A percentile compares a stretch with the other conserved stretches of the same genome.
These are phyloP conservation scores for Gallinago media DNA, from an alignment of 2,113 vertebrate genomes.

Conservation along the genomic window DNA sequence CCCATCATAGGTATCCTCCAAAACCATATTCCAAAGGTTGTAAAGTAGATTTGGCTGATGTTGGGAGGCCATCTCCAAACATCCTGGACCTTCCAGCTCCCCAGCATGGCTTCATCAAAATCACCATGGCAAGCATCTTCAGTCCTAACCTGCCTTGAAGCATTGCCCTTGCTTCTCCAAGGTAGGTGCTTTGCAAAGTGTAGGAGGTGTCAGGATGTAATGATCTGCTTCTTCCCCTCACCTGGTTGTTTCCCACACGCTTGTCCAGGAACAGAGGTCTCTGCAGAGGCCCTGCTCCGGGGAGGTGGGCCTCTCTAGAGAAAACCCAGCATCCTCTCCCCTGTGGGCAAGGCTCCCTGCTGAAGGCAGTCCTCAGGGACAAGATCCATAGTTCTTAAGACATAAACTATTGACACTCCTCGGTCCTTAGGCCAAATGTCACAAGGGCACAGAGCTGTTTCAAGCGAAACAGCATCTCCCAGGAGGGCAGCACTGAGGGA, in stretches of 20 bases:
- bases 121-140: background rate
- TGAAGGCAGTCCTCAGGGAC: background rate
- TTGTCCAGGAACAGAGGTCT: accelerated
- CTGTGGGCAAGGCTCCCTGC: background rate
- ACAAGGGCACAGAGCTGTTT: background rate
- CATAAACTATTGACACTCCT: background rate
- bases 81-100: background rate
- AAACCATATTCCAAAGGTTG: accelerated
- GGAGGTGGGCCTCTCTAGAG: accelerated
- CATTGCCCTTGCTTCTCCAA: background rate
- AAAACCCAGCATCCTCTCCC: background rate
- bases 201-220: background rate
- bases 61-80: background rate
- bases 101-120: background rate
- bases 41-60: background rate
- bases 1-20: background rate
- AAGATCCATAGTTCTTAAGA: background rate
- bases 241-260: background rate
- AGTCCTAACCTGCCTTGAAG: background rate
- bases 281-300: background rate
- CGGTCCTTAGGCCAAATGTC: background rate
- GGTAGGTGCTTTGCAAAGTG: background rate
- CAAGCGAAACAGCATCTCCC: background rate
- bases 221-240: background rate
- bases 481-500: background rate